Conservation (phyloP, 2,888 invertebrate species). For the Iphiclides podalirius region DNA sequence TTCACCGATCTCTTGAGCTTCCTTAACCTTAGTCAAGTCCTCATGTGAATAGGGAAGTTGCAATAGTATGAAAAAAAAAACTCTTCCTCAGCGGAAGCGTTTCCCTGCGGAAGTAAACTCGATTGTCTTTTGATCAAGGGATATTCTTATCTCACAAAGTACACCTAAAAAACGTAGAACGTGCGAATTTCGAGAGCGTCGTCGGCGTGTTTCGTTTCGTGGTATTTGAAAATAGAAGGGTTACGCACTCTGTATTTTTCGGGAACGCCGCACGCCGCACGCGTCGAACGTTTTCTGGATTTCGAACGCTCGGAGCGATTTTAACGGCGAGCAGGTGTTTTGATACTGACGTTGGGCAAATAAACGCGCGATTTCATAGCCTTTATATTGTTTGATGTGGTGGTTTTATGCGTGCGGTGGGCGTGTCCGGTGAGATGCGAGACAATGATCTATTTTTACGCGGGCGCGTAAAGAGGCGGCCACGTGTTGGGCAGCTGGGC, state of each 20-base stretch:
- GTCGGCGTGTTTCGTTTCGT: neutral
- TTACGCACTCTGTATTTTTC: neutral
- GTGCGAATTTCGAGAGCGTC: neutral
- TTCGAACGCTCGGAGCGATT: conserved; percentile 13
- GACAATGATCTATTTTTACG: conserved; percentile 78
- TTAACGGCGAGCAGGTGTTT: conserved; percentile 37
- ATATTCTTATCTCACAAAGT: too few species aligned
- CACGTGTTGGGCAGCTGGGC: conserved; percentile 77
- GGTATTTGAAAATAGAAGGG: neutral
- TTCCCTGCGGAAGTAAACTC: conserved; percentile 57
- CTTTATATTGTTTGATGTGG: conserved; percentile 71
- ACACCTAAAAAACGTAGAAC: conserved; percentile 29
- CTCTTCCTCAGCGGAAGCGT: conserved; percentile 56
- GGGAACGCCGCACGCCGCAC: neutral
- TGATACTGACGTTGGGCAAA: conserved; percentile 50
- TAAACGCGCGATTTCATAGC: conserved; percentile 57
- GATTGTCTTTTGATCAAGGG: conserved; percentile 55
- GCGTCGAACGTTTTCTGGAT: conserved; percentile 16
- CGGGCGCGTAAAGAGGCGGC: conserved; percentile 63
- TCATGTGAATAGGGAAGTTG: conserved; percentile 19
- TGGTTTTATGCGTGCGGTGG: conserved; percentile 69
- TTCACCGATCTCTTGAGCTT: neutral
- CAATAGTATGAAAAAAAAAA: conserved; percentile 27
- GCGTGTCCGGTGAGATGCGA: conserved; percentile 64
- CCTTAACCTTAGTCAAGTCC: neutral